These are phyloP conservation scores for human DNA, from an alignment of 2,113 vertebrate genomes.

Conservation along the genomic window DNA sequence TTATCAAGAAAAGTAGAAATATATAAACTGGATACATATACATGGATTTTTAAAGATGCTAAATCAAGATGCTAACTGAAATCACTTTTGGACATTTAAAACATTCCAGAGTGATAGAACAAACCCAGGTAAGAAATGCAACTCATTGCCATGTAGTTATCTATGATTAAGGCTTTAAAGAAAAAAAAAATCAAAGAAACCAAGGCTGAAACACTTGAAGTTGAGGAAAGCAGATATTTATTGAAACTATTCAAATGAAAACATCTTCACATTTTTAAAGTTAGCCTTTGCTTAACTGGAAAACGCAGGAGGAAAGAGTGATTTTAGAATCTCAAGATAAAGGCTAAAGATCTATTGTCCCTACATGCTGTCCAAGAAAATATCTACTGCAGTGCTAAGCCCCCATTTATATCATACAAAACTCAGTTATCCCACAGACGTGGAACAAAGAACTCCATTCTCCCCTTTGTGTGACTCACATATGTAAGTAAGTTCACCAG, in stretches of 20 bases:
- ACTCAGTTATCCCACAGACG: slow-evolving; percentile 45
- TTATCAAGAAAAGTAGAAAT: slow-evolving; percentile 87
- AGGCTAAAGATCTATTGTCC: slow-evolving; percentile 49
- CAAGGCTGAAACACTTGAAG: slow-evolving; percentile 53
- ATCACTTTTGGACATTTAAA: slow-evolving; percentile 75
- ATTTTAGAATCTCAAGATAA: slow-evolving; percentile 57
- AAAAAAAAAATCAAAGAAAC: background rate
- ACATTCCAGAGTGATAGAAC: slow-evolving; percentile 53
- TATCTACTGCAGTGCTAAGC: slow-evolving; percentile 12
- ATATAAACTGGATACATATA: slow-evolving; percentile 56
- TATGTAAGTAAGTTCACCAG: slow-evolving; percentile 56
- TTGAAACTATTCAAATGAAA: slow-evolving; percentile 67
- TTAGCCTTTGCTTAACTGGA: slow-evolving; percentile 66
- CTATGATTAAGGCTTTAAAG: slow-evolving; percentile 56
- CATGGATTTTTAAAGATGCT: slow-evolving; percentile 56
- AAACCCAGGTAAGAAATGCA: slow-evolving; percentile 70
- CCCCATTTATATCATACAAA: slow-evolving; percentile 41
- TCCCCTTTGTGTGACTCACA: slow-evolving; percentile 65
- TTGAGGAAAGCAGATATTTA: slow-evolving; percentile 66
- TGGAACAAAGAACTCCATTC: slow-evolving; percentile 59
- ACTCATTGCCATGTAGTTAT: slow-evolving; percentile 65
- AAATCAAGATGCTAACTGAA: slow-evolving; percentile 67
- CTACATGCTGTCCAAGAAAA: slow-evolving; percentile 56
- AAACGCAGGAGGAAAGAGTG: slow-evolving; percentile 11
- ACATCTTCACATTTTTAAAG: slow-evolving; percentile 56